A percentile compares a stretch with the other conserved stretches of the same genome.
These are phyloP conservation scores for Hexactinellida sp. DNA, from an alignment of 37 sponge, comb jelly and placozoan genomes.

Conservation along the genomic window DNA sequence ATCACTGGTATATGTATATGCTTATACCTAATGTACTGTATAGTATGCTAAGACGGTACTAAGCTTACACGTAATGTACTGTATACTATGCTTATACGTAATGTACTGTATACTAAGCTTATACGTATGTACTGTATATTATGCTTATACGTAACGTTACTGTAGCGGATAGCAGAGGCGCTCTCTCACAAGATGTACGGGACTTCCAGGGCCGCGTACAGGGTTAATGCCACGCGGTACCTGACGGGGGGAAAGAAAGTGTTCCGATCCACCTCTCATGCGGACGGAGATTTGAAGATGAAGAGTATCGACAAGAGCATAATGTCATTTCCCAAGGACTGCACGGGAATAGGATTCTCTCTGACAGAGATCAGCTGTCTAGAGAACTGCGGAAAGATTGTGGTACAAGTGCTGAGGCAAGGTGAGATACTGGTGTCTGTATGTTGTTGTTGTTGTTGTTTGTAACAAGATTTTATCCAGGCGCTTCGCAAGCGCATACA, in stretches of 20 bases:
- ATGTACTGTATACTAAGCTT: no score
- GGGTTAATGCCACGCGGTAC: constrained; percentile 6
- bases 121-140: background rate
- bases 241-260: constrained; percentile 9
- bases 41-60: no score
- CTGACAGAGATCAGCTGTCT: background rate
- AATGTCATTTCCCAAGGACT: background rate
- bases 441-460: no score
- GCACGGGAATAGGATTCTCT: background rate
- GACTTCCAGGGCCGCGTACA: background rate
- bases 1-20: no score
- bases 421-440: no score
- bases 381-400: background rate
- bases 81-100: background rate
- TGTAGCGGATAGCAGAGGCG: background rate
- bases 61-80: background rate
- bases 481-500: no score
- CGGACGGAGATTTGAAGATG: background rate
- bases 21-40: no score
- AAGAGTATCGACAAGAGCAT: background rate
- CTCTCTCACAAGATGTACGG: constrained; percentile 2
- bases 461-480: no score
- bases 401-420: background rate
- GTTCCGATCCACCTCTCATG: background rate
- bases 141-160: background rate